Evolutionary conservation across 2,888 invertebrate genomes (phyloP), one percentile per base, ranked within the genome.

Genomic region (Cephus pulcher): DNA sequence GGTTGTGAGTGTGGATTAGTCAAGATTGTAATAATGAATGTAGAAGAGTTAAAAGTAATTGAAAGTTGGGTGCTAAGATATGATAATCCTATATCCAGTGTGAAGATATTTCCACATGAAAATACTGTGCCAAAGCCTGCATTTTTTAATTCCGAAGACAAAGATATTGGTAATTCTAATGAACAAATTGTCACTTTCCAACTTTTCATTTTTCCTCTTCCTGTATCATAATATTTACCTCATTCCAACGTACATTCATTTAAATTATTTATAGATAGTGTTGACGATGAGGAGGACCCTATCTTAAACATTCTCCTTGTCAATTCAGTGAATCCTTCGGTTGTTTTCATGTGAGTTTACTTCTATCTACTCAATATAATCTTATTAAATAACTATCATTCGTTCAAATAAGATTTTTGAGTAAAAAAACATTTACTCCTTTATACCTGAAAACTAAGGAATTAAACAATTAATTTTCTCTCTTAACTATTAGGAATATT

Each of bases 1-100:
- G 94, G 94, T 12, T 94, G 94, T 86, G 94, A 95, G 90, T 94
- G 93, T 91, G 95, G 95, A 9, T 91, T 93, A 79, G 91, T 95
- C 3, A 92, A 92, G 86, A 86, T 95, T n/a, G 89, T 92, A 75
- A 88, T 93, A 82, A 92, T 94, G 4, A 92, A 93, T 85, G 91
- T 93, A 9, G 88, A 90, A 83, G 92, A 92, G 69, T 90, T 92
- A 86, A 92, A 92, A 85, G 89, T 94, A 34, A 81, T 92, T 15
- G 90, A 91, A 82, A 92, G 88, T 76, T 94, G 94, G 92, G 90
- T 91, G n/a, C 91, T 93, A 37, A 91, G 92, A 87, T 93, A 93
- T 82, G 91, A 93, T 86, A 93, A 93, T 84, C 94, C 94, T 73
- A 92, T 95, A 76, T 93, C 94, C 1, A 93, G 92, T 78, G 92